These are phyloP conservation scores for Drosophila malerkotliana DNA, from an alignment of 1,140 invertebrate species.

Conservation along the genomic window DNA sequence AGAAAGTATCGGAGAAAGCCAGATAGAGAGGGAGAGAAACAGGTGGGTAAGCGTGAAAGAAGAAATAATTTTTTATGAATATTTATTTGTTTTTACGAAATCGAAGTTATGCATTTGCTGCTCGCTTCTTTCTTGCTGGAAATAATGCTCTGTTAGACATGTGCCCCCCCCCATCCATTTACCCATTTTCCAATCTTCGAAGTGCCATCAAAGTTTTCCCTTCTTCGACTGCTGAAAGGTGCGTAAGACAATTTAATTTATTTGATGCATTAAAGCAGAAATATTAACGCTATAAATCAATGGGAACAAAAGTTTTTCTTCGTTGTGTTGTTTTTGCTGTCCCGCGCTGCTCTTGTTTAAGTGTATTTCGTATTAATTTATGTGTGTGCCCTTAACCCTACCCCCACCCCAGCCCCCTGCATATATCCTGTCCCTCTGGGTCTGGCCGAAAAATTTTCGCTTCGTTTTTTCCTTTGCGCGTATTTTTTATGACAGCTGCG, in stretches of 20 bases:
- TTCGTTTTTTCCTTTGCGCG: conserved; percentile 23
- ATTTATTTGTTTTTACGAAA: conserved; percentile 79
- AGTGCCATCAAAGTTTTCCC: conserved; percentile 63
- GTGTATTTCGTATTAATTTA: conserved; percentile 73
- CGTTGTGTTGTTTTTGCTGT: neutral
- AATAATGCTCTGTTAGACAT: conserved; percentile 32
- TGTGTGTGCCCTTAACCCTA: conserved; percentile 49
- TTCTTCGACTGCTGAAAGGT: conserved; percentile 62
- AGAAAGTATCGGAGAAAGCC: neutral
- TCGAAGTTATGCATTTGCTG: conserved; percentile 78
- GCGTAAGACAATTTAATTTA: conserved; percentile 83
- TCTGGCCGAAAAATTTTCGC: conserved; percentile 12
- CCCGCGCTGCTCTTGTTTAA: conserved; percentile 16
- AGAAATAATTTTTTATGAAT: conserved; percentile 74
- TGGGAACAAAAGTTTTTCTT: conserved; percentile 50
- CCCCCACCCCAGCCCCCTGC: neutral
- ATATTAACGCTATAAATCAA: conserved; percentile 82
- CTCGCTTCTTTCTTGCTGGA: conserved; percentile 21
- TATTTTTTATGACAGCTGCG: conserved; percentile 73
- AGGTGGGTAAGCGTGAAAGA: conserved; percentile 43
- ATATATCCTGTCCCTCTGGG: conserved; percentile 14
- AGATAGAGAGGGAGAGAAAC: conserved; percentile 1
- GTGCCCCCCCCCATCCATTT: neutral
- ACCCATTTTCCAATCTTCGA: conserved; percentile 1
- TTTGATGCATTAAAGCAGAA: conserved; percentile 81